Conservation (phyloP, 2,797 vertebrate genomes). For the Crocidura indochinensis region DNA sequence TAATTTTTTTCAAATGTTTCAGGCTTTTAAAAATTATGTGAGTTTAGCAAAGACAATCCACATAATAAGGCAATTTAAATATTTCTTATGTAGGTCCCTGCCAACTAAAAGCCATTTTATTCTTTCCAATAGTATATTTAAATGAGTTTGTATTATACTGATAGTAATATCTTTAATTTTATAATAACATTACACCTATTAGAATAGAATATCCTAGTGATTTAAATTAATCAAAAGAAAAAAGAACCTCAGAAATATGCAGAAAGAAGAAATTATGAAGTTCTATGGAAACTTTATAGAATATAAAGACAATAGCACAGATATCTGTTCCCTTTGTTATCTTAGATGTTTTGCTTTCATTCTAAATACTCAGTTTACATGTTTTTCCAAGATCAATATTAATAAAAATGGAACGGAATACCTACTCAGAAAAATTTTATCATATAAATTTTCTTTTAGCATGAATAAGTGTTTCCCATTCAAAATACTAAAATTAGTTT, state of each 20-base stretch:
- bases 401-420: not conserved
- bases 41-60: conserved; percentile 55
- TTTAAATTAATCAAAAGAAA: not conserved
- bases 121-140: not conserved
- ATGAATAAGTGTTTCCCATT: not conserved
- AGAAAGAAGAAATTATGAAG: not conserved
- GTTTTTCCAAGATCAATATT: not conserved
- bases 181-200: not conserved
- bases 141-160: not conserved
- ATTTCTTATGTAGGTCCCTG: not conserved
- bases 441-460: not conserved
- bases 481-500: not conserved
- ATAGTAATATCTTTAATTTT: conserved; percentile 41
- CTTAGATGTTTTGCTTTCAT: not conserved
- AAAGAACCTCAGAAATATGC: not conserved
- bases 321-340: not conserved
- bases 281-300: not conserved
- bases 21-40: conserved; percentile 57
- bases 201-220: not conserved
- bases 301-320: not conserved
- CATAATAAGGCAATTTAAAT: conserved; percentile 23
- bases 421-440: not conserved
- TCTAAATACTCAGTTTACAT: fast-evolving
- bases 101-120: not conserved
- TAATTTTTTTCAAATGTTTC: conserved; percentile 43